Conservation (phyloP, 2,888 invertebrate genomes). For the Drosophila paramelanica region DNA sequence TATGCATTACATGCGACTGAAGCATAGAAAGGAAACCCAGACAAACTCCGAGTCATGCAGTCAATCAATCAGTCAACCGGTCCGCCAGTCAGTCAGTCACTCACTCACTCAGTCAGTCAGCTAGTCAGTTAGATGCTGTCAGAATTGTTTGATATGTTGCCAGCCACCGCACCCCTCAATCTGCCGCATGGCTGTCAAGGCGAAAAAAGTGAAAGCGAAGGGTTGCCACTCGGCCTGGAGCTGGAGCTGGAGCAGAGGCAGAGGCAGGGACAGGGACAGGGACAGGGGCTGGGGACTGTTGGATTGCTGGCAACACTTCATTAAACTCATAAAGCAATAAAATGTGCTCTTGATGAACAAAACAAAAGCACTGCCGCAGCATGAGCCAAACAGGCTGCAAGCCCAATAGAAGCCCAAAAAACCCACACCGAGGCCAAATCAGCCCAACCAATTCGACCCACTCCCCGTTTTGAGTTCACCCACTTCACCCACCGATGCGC, state of each 20-base stretch:
- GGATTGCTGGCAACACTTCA: slow-evolving; percentile 69
- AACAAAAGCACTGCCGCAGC: slow-evolving; percentile 49
- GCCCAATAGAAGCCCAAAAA: not conserved
- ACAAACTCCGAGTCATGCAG: slow-evolving; percentile 51
- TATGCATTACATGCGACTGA: slow-evolving; percentile 72
- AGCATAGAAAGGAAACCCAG: slow-evolving; percentile 18
- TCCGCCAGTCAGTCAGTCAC: slow-evolving; percentile 36
- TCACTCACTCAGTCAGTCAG: slow-evolving; percentile 34
- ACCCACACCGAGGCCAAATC: not conserved
- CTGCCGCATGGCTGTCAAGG: slow-evolving; percentile 16
- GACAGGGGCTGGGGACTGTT: not conserved
- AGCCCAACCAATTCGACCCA: not conserved
- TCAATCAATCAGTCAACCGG: slow-evolving; percentile 56
- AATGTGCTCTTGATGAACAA: slow-evolving; percentile 67
- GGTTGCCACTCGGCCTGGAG: slow-evolving; percentile 47
- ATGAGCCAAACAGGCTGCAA: not conserved
- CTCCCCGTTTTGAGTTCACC: slow-evolving; percentile 1
- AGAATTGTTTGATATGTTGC: slow-evolving; percentile 74
- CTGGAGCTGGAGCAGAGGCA: not conserved
- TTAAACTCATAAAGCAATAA: slow-evolving; percentile 80
- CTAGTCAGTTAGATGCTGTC: slow-evolving; percentile 57
- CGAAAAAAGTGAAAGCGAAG: slow-evolving; percentile 75
- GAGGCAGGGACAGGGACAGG: not conserved
- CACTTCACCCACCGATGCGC: slow-evolving; percentile 30
- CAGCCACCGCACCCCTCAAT: not conserved